Conservation (phyloP, 2,888 invertebrate species). For the Hirudinaria manillensis region DNA sequence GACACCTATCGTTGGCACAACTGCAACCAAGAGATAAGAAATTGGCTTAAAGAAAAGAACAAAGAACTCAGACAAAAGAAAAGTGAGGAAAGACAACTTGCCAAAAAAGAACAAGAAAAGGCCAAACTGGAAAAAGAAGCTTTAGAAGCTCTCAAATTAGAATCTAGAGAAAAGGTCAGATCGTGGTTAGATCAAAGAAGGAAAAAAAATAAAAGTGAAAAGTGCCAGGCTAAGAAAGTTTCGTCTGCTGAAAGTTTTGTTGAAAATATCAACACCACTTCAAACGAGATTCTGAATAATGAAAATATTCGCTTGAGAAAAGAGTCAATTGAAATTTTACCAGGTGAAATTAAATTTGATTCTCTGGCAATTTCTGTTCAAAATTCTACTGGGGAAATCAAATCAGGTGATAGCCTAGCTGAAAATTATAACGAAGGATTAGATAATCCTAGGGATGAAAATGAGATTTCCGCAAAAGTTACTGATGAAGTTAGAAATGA, state of each 20-base stretch:
- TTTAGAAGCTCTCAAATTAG: constrained; percentile 13
- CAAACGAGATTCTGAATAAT: background rate
- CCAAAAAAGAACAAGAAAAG: constrained; percentile 6
- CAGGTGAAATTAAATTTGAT: too few relatives aligned
- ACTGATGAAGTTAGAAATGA: background rate
- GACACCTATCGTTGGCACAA: constrained; percentile 14
- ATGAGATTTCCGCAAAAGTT: too few relatives aligned
- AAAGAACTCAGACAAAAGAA: constrained; percentile 15
- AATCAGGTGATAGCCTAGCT: too few relatives aligned
- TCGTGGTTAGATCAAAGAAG: background rate
- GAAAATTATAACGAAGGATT: too few relatives aligned
- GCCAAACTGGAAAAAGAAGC: background rate
- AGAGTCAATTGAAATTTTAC: background rate
- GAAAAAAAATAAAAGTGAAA: too few relatives aligned
- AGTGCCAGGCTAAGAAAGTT: too few relatives aligned
- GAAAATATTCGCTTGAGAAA: background rate
- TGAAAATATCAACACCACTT: too few relatives aligned
- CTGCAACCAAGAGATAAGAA: constrained; percentile 11
- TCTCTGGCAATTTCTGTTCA: too few relatives aligned
- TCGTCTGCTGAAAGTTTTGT: too few relatives aligned
- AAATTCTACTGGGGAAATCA: too few relatives aligned
- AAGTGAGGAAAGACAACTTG: constrained; percentile 1
- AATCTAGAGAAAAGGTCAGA: constrained; percentile 15
- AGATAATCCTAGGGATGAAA: too few relatives aligned
- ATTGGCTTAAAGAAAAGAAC: constrained; percentile 21